These are phyloP conservation scores for Decapterus maruadsi DNA, from an alignment of 2,797 vertebrate genomes.

Conservation along the genomic window DNA sequence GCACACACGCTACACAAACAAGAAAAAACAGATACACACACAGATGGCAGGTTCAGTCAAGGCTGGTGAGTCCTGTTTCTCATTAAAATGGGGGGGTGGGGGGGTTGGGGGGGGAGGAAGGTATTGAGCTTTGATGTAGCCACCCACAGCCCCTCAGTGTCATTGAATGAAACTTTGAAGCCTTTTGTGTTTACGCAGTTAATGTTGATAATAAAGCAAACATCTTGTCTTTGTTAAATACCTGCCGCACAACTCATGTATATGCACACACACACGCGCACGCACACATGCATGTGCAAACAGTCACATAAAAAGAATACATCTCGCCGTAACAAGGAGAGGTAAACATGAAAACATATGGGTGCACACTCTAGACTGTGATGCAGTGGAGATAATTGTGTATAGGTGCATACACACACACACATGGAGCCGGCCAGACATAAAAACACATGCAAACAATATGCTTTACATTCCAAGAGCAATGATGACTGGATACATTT, in stretches of 20 bases:
- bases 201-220: slow-evolving; percentile 86
- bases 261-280: background rate
- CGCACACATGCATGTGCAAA: background rate
- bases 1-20: slow-evolving; percentile 40
- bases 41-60: slow-evolving; percentile 88
- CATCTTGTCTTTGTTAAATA: slow-evolving; percentile 88
- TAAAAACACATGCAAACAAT: slow-evolving; percentile 69
- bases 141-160: slow-evolving; percentile 86
- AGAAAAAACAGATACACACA: slow-evolving; percentile 59
- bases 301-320: slow-evolving; percentile 62
- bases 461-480: slow-evolving; percentile 58
- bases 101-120: slow-evolving; percentile 61
- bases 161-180: slow-evolving; percentile 86
- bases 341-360: slow-evolving; percentile 68
- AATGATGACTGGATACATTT: slow-evolving; percentile 64
- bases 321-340: slow-evolving; percentile 55
- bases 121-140: slow-evolving; percentile 89
- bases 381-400: slow-evolving; percentile 51
- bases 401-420: slow-evolving; percentile 32
- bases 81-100: slow-evolving; percentile 83
- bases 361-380: slow-evolving; percentile 49
- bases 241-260: slow-evolving; percentile 60
- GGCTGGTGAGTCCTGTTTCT: slow-evolving; percentile 88
- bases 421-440: slow-evolving; percentile 31
- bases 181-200: slow-evolving; percentile 82